Evolutionary conservation across 2,888 invertebrate species (phyloP).

Genomic region (Drosophila multiciliata): DNA sequence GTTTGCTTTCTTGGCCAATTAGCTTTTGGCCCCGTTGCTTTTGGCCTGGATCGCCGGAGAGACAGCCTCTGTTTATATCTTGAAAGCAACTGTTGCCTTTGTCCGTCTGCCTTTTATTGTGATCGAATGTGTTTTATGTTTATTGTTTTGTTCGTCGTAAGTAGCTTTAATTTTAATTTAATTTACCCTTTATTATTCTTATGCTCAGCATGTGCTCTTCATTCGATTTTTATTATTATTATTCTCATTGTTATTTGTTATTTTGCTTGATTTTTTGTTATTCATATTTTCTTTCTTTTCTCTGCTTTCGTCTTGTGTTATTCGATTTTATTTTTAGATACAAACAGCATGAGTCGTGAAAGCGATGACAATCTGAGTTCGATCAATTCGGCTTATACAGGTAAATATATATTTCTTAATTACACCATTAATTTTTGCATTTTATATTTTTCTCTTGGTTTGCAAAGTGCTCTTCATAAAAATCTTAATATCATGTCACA

Average conservation of each 20-base stretch:
- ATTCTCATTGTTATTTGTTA: slow-evolving; percentile 34
- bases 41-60: slow-evolving; percentile 61
- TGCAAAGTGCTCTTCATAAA: slow-evolving; percentile 41
- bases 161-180: slow-evolving; percentile 63
- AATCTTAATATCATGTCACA: slow-evolving; percentile 20
- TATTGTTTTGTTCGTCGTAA: slow-evolving; percentile 49
- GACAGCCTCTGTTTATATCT: slow-evolving; percentile 2
- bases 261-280: slow-evolving; percentile 46
- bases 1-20: slow-evolving; percentile 65
- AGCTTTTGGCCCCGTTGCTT: slow-evolving; percentile 51
- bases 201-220: slow-evolving; percentile 49
- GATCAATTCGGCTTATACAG: slow-evolving; percentile 83
- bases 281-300: slow-evolving; percentile 40
- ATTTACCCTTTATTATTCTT: slow-evolving; percentile 34
- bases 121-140: slow-evolving; percentile 9
- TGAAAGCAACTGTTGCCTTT: slow-evolving; percentile 35
- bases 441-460: slow-evolving; percentile 45
- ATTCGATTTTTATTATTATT: slow-evolving; percentile 7
- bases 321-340: slow-evolving; percentile 75
- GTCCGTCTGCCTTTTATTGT: slow-evolving; percentile 20
- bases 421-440: slow-evolving; percentile 37
- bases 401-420: slow-evolving; percentile 63
- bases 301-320: slow-evolving; percentile 53
- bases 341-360: slow-evolving; percentile 84
- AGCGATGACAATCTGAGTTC: slow-evolving; percentile 84